phyloP scores from a whole-genome alignment of 2,113 vertebrate species.

The Haemorhous mexicanus region DNA sequence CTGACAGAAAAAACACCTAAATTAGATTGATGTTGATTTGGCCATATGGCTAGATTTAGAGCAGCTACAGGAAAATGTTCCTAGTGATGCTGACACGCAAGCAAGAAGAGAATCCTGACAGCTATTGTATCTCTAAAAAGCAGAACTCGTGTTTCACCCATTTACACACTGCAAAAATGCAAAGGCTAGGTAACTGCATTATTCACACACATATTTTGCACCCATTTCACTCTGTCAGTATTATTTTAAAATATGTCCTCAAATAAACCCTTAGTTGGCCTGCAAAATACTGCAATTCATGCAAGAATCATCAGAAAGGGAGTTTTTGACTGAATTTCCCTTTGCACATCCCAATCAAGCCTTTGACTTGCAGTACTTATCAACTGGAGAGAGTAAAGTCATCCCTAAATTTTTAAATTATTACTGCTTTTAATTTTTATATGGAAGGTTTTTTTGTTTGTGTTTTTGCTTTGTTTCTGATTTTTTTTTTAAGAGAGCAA shows the following conservation, averaged over 20 bases:
- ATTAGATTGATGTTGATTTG: background rate
- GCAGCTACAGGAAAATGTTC: background rate
- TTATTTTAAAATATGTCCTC: background rate
- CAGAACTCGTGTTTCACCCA: background rate
- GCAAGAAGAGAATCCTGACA: background rate
- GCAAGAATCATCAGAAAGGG: background rate
- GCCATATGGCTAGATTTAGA: background rate
- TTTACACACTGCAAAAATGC: background rate
- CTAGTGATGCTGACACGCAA: background rate
- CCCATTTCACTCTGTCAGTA: background rate
- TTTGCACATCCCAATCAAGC: background rate
- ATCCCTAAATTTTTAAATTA: background rate
- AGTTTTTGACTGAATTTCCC: background rate
- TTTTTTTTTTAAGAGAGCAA: background rate
- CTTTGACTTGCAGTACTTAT: background rate
- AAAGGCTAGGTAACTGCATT: background rate
- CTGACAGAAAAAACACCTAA: background rate
- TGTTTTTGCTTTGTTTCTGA: background rate
- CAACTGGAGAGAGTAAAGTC: background rate
- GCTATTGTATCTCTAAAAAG: background rate
- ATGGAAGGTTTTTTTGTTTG: background rate
- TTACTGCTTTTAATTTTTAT: background rate
- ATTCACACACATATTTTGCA: background rate
- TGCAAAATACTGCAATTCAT: background rate
- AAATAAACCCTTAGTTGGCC: background rate